Percentiles rank a stretch among this genome's conserved stretches.
phyloP scores from a whole-genome alignment of 1,140 invertebrate genomes.

The Mya arenaria region DNA sequence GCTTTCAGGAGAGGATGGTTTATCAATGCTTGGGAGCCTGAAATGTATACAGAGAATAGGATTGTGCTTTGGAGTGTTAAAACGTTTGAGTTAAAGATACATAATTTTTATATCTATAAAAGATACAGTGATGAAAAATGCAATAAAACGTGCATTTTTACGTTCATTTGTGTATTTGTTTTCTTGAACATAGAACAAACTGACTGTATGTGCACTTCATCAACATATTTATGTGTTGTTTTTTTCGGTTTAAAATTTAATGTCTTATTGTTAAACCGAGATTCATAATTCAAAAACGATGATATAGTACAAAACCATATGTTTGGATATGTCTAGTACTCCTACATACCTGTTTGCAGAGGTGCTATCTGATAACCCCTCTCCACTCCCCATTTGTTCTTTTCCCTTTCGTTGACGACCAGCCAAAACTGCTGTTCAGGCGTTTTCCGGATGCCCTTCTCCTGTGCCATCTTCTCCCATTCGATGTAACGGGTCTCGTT shows the following conservation, averaged over 20 bases:
- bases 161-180: not conserved
- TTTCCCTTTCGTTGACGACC: conserved; percentile 52
- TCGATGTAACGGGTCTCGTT: conserved; percentile 55
- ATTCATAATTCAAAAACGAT: too few relatives aligned
- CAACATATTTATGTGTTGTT: too few relatives aligned
- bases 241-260: too few relatives aligned
- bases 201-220: too few relatives aligned
- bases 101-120: not conserved
- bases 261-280: too few relatives aligned
- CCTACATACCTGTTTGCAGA: conserved; percentile 23
- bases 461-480: conserved; percentile 47
- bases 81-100: too few relatives aligned
- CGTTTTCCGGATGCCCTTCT: conserved; percentile 8
- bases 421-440: conserved; percentile 38
- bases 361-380: conserved; percentile 49
- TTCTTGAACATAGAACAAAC: too few relatives aligned
- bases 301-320: too few relatives aligned
- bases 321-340: too few relatives aligned
- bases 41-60: conserved; percentile 15
- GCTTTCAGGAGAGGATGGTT: conserved; percentile 45
- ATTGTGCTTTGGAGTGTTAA: too few relatives aligned
- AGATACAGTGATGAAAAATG: not conserved
- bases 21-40: conserved; percentile 17
- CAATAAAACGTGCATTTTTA: not conserved
- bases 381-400: conserved; percentile 58